These are phyloP conservation scores for Platycheirus albimanus DNA, from an alignment of 2,888 invertebrate genomes.

Conservation along the genomic window DNA sequence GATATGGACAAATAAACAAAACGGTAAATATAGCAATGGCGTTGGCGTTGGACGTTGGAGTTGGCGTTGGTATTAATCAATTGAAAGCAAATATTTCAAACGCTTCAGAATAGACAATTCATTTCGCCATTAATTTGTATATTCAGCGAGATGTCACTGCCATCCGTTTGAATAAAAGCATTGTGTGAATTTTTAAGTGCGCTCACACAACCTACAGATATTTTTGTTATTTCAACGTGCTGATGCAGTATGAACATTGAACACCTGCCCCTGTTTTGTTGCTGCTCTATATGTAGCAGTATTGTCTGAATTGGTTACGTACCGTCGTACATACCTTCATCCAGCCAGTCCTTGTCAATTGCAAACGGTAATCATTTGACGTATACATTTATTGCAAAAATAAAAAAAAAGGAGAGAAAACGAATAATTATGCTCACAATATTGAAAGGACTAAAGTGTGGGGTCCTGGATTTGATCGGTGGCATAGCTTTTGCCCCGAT, in stretches of 20 bases:
- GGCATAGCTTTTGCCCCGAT: background rate
- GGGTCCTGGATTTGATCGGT: background rate
- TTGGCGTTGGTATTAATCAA: slow-evolving; percentile 46
- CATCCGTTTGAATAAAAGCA: slow-evolving; percentile 52
- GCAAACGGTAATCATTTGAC: slow-evolving; percentile 33
- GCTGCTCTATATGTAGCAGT: background rate
- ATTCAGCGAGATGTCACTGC: slow-evolving; percentile 66
- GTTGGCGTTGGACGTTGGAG: slow-evolving; percentile 2
- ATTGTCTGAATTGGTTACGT: too few relatives aligned
- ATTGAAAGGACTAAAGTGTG: slow-evolving; percentile 43
- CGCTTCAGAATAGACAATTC: slow-evolving; percentile 60
- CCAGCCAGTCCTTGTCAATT: background rate
- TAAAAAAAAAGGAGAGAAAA: slow-evolving; percentile 12
- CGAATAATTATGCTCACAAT: slow-evolving; percentile 52
- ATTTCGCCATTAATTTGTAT: slow-evolving; percentile 64
- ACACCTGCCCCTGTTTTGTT: background rate
- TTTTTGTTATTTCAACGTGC: slow-evolving; percentile 13
- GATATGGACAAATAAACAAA: slow-evolving; percentile 20
- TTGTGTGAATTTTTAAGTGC: slow-evolving; percentile 58
- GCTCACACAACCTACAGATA: slow-evolving; percentile 10
- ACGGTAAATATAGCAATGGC: background rate
- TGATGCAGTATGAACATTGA: background rate
- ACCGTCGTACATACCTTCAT: background rate
- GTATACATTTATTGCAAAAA: slow-evolving; percentile 16
- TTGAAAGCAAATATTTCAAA: slow-evolving; percentile 56